Conservation (phyloP, 2,113 vertebrate species). For the Protomyctophum bolini region DNA sequence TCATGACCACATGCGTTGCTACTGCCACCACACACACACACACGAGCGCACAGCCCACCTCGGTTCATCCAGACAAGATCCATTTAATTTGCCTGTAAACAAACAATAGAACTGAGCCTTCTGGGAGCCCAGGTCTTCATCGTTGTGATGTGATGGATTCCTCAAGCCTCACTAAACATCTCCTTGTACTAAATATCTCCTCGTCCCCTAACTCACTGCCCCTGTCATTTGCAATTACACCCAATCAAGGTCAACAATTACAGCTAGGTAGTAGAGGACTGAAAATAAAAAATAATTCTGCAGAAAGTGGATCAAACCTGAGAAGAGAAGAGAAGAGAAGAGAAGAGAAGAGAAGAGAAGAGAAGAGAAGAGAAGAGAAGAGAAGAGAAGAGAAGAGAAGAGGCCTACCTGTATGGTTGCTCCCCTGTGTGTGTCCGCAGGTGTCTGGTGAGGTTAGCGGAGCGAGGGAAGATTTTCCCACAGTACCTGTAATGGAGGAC, state of each 20-base stretch:
- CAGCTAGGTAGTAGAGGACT: no score
- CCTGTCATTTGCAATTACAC: constrained; percentile 19
- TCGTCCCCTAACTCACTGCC: background rate
- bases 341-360: no score
- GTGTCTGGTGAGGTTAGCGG: constrained; percentile 97
- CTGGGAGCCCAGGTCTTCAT: constrained; percentile 14
- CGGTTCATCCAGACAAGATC: constrained; percentile 44
- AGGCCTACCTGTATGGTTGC: constrained; percentile 93
- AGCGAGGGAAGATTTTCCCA: constrained; percentile 98
- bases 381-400: background rate
- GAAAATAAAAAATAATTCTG: no score
- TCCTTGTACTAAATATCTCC: no score
- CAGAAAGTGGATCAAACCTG: no score
- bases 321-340: no score
- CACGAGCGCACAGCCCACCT: no score
- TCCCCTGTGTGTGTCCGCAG: constrained; percentile 98
- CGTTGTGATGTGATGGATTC: no score
- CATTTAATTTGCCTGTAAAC: constrained; percentile 56
- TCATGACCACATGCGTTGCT: constrained; percentile 35
- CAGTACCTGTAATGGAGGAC: constrained; percentile 86
- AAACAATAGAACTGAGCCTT: constrained; percentile 39
- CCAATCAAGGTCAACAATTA: no score
- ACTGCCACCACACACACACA: background rate
- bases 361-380: background rate
- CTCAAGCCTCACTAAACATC: no score